These are phyloP conservation scores for Passer domesticus DNA, from an alignment of 2,113 vertebrate genomes.

Conservation along the genomic window DNA sequence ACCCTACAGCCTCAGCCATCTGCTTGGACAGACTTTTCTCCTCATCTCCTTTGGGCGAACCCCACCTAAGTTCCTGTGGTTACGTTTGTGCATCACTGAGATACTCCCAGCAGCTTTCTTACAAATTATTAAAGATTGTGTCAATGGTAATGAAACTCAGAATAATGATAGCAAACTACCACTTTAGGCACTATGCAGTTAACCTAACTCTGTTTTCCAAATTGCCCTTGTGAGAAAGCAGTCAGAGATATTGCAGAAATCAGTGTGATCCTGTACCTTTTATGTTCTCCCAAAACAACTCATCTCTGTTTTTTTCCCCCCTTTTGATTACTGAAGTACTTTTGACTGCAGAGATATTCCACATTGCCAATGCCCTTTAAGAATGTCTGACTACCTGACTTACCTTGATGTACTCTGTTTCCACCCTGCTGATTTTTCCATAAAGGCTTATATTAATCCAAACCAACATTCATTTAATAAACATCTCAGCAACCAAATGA, in stretches of 20 bases:
- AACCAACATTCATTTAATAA: not conserved
- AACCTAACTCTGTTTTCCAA: not conserved
- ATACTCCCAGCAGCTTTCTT: not conserved
- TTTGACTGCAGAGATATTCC: not conserved
- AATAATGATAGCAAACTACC: not conserved
- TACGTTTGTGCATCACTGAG: accelerated
- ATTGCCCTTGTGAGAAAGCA: not conserved
- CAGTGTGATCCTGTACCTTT: not conserved
- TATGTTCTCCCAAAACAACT: not conserved
- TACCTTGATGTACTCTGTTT: not conserved
- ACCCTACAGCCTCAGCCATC: not conserved
- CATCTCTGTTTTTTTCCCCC: accelerated
- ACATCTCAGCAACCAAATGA: not conserved
- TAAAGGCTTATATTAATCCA: not conserved
- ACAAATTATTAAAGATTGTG: not conserved
- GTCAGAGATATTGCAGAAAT: not conserved
- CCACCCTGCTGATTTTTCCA: not conserved
- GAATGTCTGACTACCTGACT: not conserved
- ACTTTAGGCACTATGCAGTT: not conserved
- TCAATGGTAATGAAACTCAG: not conserved
- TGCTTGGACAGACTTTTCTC: not conserved
- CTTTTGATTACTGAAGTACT: not conserved
- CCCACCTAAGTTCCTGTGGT: not conserved
- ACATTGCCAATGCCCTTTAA: not conserved
- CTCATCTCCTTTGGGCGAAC: not conserved